Base-by-base conservation (phyloP, 2,113 vertebrate species). In the Vidua macroura region DNA sequence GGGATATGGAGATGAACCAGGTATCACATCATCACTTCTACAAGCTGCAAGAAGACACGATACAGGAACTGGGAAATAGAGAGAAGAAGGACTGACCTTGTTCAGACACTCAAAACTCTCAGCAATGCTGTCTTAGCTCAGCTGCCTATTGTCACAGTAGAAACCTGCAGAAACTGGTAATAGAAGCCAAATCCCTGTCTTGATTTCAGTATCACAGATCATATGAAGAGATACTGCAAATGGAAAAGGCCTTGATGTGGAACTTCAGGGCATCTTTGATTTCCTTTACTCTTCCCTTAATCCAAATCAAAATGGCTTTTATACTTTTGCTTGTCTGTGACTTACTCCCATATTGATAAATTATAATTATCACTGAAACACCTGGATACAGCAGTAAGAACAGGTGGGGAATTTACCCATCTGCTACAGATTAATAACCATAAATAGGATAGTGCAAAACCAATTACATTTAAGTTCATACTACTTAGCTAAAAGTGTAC, bases 351-450 rank as follows among this genome's bases (percentile, higher is more conserved):
- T 17, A 56, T 7, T 89, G 67, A 93, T 78, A 92, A 95, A 95
- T 91, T 88, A 78, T 55, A 95, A 90, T 92, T 86, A 92, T 68
- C 55, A 93, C 64, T 95, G 44, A 84, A 96, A 92, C 52, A 93
- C 55, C 85, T 97, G 95, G 58, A 94, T 85, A 49, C 19, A 56
- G 58, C 39, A 91, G 83, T 94, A 76, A 79, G 86, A 97, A 88
- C 87, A 97, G 83, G 91, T 81, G 58, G 66, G 64, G 76, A 91
- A 94, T 93, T 82, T 79, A 41, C 20, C 66, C 90, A 96, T 94
- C 86, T 97, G 91, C 44, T 94, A 79, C 62, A 62, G 55, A 79
- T 78, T 92, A 94, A 60, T 79, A 88, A 95, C 33, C 58, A 84
- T 62, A 93, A 86, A 75, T 33, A 86, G 48, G 37, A 83, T 31